phyloP scores from a whole-genome alignment of 2,888 invertebrate species.

The Andrena camellia region DNA sequence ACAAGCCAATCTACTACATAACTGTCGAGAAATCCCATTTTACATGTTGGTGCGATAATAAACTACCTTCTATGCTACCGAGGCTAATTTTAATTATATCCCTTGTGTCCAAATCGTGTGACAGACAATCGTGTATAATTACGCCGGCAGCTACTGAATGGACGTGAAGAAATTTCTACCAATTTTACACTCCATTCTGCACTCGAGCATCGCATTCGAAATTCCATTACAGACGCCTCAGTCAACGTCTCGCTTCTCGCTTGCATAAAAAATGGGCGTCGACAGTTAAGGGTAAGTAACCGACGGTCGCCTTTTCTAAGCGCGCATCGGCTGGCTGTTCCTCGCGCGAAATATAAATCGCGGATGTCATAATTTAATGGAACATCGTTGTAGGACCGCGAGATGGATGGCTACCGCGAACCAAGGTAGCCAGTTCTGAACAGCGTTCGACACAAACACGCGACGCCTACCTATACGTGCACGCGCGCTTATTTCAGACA shows the following conservation, averaged over 20 bases:
- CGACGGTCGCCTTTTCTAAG: conserved; percentile 16
- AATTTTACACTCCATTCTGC: no score
- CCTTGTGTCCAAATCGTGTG: no score
- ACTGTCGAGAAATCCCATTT: no score
- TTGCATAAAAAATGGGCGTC: conserved; percentile 25
- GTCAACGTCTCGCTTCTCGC: neutral
- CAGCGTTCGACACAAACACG: conserved; percentile 58
- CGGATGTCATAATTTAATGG: conserved; percentile 77
- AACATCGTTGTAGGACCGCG: conserved; percentile 69
- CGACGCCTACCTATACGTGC: conserved; percentile 40
- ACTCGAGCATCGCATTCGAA: neutral
- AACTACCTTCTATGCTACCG: no score
- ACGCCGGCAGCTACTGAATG: no score
- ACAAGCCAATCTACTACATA: no score
- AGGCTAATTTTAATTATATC: no score
- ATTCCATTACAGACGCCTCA: neutral
- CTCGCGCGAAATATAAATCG: conserved; percentile 63
- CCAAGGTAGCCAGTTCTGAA: conserved; percentile 69
- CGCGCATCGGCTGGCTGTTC: conserved; percentile 39
- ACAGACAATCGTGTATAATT: no score
- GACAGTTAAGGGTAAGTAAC: conserved; percentile 28
- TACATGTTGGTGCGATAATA: no score
- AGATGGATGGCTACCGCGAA: conserved; percentile 59
- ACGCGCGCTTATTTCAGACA: conserved; percentile 77
- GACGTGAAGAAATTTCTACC: no score